Conservation (phyloP, 1,140 invertebrate genomes). For the Pseudomyrmex sp. region DNA sequence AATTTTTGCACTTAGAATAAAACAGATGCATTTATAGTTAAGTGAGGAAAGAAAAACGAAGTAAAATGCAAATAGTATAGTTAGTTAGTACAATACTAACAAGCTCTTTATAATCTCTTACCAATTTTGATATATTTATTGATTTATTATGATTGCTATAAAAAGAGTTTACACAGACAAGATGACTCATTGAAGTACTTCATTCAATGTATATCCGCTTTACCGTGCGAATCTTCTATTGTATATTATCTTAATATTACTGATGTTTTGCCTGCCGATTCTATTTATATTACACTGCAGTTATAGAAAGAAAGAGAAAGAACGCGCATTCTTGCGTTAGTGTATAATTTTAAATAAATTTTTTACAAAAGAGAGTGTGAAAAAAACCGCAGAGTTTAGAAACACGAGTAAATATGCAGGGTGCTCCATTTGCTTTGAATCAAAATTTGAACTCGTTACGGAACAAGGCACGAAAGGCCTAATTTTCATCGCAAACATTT, state of each 20-base stretch:
- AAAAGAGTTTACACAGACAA: neutral
- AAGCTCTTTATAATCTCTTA: neutral
- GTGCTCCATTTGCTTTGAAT: conserved; percentile 26
- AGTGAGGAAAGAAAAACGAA: no score
- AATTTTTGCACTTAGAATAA: no score
- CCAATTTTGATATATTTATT: neutral
- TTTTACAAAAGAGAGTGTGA: conserved; percentile 69
- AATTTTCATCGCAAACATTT: conserved; percentile 22
- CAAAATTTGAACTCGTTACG: neutral
- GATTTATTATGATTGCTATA: conserved; percentile 2
- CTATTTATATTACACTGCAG: conserved; percentile 49
- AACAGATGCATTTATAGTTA: no score
- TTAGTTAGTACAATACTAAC: no score
- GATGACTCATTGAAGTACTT: neutral
- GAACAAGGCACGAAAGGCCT: conserved; percentile 37
- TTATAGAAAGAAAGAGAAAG: neutral
- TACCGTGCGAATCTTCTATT: conserved; percentile 58
- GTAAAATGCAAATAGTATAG: no score
- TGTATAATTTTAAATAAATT: conserved; percentile 70
- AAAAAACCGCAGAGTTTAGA: conserved; percentile 64
- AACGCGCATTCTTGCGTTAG: conserved; percentile 52
- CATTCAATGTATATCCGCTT: conserved; percentile 28
- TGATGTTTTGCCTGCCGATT: conserved; percentile 62
- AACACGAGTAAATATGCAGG: conserved; percentile 4
- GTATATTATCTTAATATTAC: conserved; percentile 74